phyloP scores from a whole-genome alignment of 1,140 invertebrate species.

The Bombus haemorrhoidalis region DNA sequence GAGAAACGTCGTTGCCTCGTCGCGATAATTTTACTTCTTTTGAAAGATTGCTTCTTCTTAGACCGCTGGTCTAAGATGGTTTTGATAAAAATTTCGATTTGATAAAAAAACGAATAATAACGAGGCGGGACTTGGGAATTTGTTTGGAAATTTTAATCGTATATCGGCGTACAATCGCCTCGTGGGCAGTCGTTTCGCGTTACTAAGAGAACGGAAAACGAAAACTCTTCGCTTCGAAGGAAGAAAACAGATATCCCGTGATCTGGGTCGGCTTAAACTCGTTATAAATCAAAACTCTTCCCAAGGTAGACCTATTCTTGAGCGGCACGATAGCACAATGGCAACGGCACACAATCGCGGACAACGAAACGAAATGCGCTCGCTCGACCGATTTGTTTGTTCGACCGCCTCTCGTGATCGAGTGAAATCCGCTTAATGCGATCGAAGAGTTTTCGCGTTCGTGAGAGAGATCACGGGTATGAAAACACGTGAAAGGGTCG shows the following conservation, averaged over 20 bases:
- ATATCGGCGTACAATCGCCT: background rate
- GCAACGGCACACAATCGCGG: constrained; percentile 15
- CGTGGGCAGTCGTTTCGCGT: background rate
- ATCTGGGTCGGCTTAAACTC: constrained; percentile 1
- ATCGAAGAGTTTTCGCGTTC: constrained; percentile 52
- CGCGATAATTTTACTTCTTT: no score
- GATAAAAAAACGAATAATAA: no score
- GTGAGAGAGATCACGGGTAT: constrained; percentile 28
- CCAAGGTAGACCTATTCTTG: constrained; percentile 45
- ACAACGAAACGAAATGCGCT: constrained; percentile 9
- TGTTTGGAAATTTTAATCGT: background rate
- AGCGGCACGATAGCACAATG: constrained; percentile 31
- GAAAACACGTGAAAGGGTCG: constrained; percentile 35
- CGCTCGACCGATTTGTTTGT: constrained; percentile 62
- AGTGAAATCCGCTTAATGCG: constrained; percentile 68
- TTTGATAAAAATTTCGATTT: no score
- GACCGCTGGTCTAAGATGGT: no score
- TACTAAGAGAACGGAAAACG: no score
- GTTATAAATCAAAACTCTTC: constrained; percentile 54
- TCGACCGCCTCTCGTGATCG: constrained; percentile 47
- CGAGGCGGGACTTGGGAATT: background rate
- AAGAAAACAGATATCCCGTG: background rate
- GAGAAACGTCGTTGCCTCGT: no score
- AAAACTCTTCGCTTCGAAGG: background rate
- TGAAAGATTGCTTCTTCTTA: no score